phyloP scores from a whole-genome alignment of 2,113 vertebrate genomes.

The Actinemys pallida region DNA sequence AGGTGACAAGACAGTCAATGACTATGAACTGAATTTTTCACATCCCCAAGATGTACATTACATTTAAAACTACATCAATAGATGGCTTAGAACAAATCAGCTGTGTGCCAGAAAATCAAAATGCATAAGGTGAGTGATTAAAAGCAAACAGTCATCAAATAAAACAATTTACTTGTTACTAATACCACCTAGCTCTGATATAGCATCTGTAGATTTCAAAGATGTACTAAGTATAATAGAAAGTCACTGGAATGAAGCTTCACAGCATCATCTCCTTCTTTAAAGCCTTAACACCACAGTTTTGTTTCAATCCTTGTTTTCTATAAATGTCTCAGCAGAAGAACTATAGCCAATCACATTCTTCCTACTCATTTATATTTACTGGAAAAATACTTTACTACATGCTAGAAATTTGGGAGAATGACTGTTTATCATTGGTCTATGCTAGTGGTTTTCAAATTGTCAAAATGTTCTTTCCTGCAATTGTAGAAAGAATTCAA shows the following conservation, averaged over 20 bases:
- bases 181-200: neutral
- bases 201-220: neutral
- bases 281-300: neutral
- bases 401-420: neutral
- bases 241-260: neutral
- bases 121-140: rapidly evolving
- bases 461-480: neutral
- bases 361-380: neutral
- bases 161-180: neutral
- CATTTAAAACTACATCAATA: neutral
- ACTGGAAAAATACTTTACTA: neutral
- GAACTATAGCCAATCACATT: neutral
- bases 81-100: slow-evolving; percentile 1
- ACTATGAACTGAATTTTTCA: neutral
- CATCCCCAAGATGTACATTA: neutral
- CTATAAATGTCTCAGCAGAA: neutral
- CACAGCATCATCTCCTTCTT: neutral
- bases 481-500: neutral
- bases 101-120: neutral
- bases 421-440: neutral
- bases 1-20: neutral
- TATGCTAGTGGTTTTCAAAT: neutral
- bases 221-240: neutral
- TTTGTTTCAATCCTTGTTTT: neutral
- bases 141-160: neutral